Conservation (phyloP, 2,888 invertebrate genomes). For the Eretmocerus hayati region DNA sequence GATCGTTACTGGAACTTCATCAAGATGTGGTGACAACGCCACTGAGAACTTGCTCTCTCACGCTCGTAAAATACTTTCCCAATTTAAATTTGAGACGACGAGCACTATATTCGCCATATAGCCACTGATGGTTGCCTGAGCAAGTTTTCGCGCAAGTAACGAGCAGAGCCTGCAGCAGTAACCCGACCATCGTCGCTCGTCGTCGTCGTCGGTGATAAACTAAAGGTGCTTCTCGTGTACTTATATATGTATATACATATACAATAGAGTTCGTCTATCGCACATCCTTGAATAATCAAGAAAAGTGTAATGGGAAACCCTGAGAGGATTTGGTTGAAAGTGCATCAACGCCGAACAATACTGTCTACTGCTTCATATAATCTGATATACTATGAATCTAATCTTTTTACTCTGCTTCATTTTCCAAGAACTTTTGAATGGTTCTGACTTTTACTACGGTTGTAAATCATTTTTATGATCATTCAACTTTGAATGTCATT, state of each 20-base stretch:
- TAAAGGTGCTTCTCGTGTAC: neutral
- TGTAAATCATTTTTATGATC: too few species aligned
- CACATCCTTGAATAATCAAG: neutral
- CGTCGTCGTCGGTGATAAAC: slow-evolving; percentile 12
- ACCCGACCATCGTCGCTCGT: slow-evolving; percentile 28
- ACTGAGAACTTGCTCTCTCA: slow-evolving; percentile 43
- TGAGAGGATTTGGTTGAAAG: too few species aligned
- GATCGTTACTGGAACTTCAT: slow-evolving; percentile 47
- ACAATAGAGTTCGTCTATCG: too few species aligned
- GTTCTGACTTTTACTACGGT: too few species aligned
- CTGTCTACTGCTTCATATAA: too few species aligned
- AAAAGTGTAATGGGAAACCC: neutral
- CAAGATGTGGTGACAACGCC: slow-evolving; percentile 48
- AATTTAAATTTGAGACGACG: slow-evolving; percentile 46
- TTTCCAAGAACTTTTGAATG: too few species aligned
- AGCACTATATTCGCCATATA: too few species aligned
- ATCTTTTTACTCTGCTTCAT: too few species aligned
- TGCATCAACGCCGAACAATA: too few species aligned
- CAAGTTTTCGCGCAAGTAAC: slow-evolving; percentile 41
- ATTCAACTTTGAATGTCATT: too few species aligned
- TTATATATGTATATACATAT: too few species aligned
- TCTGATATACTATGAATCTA: too few species aligned
- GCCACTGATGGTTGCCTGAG: slow-evolving; percentile 18
- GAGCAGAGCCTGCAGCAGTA: slow-evolving; percentile 40
- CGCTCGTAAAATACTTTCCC: slow-evolving; percentile 48